Conservation (phyloP, 1,140 invertebrate species). For the Neomicropteryx cornuta region DNA sequence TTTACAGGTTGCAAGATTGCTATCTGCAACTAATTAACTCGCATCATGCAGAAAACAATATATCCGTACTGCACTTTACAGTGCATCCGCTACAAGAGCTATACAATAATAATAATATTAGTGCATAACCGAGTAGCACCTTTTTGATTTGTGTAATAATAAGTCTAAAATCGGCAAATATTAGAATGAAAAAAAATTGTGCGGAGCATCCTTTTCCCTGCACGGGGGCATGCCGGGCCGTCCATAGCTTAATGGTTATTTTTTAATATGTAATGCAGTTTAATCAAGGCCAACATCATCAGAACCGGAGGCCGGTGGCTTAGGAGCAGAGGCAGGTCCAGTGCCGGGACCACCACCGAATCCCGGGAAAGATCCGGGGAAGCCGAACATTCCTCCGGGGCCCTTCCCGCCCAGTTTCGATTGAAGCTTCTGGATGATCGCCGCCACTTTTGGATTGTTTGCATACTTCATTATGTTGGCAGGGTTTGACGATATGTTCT, state of each 20-base stretch:
- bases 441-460: conserved; percentile 72
- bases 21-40: too few species aligned
- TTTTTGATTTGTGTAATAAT: neutral
- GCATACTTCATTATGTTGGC: conserved; percentile 77
- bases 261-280: conserved; percentile 7
- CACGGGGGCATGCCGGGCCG: neutral
- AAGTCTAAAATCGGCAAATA: neutral
- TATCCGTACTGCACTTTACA: too few species aligned
- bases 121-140: neutral
- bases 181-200: conserved; percentile 1
- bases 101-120: neutral
- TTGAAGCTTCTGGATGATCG: conserved; percentile 61
- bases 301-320: conserved; percentile 13
- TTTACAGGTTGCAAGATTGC: too few species aligned
- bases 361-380: conserved; percentile 18
- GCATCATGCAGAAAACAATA: too few species aligned
- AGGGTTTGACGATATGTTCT: conserved; percentile 69
- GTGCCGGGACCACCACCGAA: conserved; percentile 18
- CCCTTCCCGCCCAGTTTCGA: conserved; percentile 29
- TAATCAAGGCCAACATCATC: conserved; percentile 32
- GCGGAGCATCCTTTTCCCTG: too few species aligned
- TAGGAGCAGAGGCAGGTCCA: neutral
- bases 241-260: neutral
- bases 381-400: conserved; percentile 18
- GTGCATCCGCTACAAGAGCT: too few species aligned